Percentiles rank a stretch among this genome's conserved stretches.
These are phyloP conservation scores for Scomber colias DNA, from an alignment of 2,113 vertebrate species.

Conservation along the genomic window DNA sequence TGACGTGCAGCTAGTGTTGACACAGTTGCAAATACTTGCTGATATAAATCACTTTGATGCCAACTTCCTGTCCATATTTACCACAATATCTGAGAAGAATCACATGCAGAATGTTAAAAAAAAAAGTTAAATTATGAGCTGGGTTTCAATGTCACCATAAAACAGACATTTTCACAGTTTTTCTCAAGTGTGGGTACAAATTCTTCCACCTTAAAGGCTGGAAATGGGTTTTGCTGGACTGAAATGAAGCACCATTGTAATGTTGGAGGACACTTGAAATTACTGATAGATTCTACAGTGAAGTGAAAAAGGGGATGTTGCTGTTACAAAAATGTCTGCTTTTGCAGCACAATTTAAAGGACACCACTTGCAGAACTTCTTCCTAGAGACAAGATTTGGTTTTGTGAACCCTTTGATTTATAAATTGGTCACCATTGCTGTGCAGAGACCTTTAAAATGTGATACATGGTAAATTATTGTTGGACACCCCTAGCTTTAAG, in stretches of 20 bases:
- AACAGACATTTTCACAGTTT: background rate
- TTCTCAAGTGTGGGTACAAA: background rate
- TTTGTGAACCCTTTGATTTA: conserved; percentile 46
- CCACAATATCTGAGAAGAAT: conserved; percentile 32
- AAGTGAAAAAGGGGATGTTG: conserved; percentile 5
- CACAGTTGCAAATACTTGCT: conserved; percentile 58
- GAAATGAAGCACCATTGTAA: conserved; percentile 22
- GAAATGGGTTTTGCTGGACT: conserved; percentile 17
- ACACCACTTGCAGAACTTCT: conserved; percentile 10
- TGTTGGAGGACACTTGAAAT: conserved; percentile 37
- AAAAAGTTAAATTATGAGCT: conserved; percentile 28
- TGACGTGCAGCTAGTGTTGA: conserved; percentile 62
- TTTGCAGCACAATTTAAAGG: background rate
- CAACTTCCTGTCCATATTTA: conserved; percentile 46
- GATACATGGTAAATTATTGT: conserved; percentile 47
- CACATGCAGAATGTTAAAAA: conserved; percentile 48
- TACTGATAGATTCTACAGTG: conserved; percentile 28
- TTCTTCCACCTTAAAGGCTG: background rate
- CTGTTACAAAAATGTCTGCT: conserved; percentile 12
- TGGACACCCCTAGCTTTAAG: conserved; percentile 57
- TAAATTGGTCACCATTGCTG: conserved; percentile 39
- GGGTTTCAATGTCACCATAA: conserved; percentile 1
- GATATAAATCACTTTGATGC: conserved; percentile 57
- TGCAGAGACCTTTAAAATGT: conserved; percentile 57
- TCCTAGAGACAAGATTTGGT: conserved; percentile 28